phyloP scores from a whole-genome alignment of 1,140 invertebrate genomes.

The Campodea augens region DNA sequence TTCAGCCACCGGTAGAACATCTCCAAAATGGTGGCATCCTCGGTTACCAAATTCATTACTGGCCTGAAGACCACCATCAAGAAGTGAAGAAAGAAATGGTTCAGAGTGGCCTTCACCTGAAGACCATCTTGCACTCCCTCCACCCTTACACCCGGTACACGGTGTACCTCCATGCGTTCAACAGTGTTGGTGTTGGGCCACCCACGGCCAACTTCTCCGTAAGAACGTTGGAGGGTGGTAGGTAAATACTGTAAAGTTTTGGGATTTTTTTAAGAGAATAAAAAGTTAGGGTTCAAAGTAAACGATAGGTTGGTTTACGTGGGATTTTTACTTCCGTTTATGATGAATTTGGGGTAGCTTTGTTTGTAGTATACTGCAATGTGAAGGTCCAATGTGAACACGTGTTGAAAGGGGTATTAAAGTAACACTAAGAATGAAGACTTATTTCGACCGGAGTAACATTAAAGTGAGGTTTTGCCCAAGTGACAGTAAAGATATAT shows the following conservation, averaged over 20 bases:
- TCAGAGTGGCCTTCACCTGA: background rate
- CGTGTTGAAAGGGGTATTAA: too few species aligned
- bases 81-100: background rate
- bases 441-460: too few species aligned
- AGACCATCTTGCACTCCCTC: conserved; percentile 36
- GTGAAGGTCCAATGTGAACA: too few species aligned
- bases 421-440: too few species aligned
- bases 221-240: conserved; percentile 67
- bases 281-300: too few species aligned
- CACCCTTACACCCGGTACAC: conserved; percentile 63
- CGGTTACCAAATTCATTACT: conserved; percentile 32
- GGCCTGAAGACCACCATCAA: background rate
- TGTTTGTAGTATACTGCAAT: too few species aligned
- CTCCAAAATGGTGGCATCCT: conserved; percentile 29
- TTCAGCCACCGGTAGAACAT: conserved; percentile 23
- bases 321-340: too few species aligned
- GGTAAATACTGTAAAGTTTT: conserved; percentile 15
- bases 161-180: conserved; percentile 61
- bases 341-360: too few species aligned
- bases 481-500: too few species aligned
- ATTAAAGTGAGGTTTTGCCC: too few species aligned
- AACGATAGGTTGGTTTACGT: too few species aligned
- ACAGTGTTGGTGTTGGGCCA: conserved; percentile 66
- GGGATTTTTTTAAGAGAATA: too few species aligned
- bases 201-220: conserved; percentile 45